Conservation (phyloP, 2,797 vertebrate genomes). For the Jordanella pulchra region DNA sequence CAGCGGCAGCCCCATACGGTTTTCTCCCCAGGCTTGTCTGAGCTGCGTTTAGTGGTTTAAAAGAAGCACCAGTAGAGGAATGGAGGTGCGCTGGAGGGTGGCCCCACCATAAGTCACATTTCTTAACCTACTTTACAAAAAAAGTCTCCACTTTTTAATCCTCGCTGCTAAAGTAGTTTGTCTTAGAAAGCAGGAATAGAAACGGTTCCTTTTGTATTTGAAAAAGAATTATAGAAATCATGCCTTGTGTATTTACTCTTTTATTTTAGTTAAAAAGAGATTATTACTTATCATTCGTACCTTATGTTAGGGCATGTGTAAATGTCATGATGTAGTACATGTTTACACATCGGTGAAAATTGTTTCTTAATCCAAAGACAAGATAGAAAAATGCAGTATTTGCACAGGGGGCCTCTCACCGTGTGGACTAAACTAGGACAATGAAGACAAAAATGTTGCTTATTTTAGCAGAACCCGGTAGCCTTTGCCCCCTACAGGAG, state of each 20-base stretch:
- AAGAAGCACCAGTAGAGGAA: slow-evolving; percentile 43
- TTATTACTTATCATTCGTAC: neutral
- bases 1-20: slow-evolving; percentile 58
- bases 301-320: neutral
- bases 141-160: neutral
- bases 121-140: slow-evolving; percentile 32
- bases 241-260: neutral
- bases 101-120: slow-evolving; percentile 15
- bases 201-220: neutral
- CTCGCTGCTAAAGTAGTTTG: neutral
- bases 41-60: slow-evolving; percentile 37
- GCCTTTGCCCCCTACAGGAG: no score
- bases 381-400: neutral
- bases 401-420: neutral
- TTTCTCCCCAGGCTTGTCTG: slow-evolving; percentile 65
- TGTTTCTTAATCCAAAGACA: neutral
- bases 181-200: neutral
- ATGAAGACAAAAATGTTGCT: no score
- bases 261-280: neutral
- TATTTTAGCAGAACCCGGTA: no score
- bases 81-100: slow-evolving; percentile 16
- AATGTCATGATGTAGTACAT: neutral
- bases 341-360: neutral
- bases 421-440: no score
- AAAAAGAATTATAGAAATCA: neutral